These are phyloP conservation scores for Gymnoscopelus braueri DNA, from an alignment of 2,797 vertebrate genomes.

Conservation along the genomic window DNA sequence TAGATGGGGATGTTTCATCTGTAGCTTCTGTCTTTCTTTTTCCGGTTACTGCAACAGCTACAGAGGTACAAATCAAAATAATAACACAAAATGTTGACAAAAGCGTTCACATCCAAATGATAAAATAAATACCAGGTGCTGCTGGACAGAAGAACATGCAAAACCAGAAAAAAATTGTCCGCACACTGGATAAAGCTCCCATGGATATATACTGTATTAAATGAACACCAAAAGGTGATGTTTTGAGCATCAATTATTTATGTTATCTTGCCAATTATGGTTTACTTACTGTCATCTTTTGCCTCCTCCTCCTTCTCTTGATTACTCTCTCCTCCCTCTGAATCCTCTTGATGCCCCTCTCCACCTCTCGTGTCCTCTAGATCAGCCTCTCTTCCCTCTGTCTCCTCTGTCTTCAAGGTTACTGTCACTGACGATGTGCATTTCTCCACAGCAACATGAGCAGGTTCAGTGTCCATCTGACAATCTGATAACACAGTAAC, in stretches of 20 bases:
- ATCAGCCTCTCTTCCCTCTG: not conserved
- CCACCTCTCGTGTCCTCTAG: not conserved
- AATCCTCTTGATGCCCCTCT: not conserved
- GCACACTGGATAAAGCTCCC: too few species aligned
- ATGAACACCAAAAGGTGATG: too few species aligned
- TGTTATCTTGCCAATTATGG: too few species aligned
- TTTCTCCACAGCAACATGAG: conserved; percentile 41
- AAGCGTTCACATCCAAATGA: not conserved
- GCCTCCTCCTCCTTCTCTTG: not conserved
- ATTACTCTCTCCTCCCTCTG: too few species aligned
- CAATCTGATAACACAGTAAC: conserved; percentile 36
- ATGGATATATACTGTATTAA: too few species aligned
- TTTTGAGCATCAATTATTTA: too few species aligned
- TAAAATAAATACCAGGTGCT: too few species aligned
- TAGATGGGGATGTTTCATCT: conserved; percentile 32
- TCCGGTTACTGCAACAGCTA: conserved; percentile 31
- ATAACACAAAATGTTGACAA: not conserved
- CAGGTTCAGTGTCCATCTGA: conserved; percentile 26
- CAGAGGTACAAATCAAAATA: not conserved
- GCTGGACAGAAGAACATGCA: too few species aligned
- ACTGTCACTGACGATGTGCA: conserved; percentile 34
- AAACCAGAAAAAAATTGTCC: too few species aligned
- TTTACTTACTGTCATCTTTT: not conserved
- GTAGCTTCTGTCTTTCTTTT: conserved; percentile 45
- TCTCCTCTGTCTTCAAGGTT: conserved; percentile 35